Base-by-base conservation (phyloP, 2,797 vertebrate genomes). In the Hylomyscus alleni region DNA sequence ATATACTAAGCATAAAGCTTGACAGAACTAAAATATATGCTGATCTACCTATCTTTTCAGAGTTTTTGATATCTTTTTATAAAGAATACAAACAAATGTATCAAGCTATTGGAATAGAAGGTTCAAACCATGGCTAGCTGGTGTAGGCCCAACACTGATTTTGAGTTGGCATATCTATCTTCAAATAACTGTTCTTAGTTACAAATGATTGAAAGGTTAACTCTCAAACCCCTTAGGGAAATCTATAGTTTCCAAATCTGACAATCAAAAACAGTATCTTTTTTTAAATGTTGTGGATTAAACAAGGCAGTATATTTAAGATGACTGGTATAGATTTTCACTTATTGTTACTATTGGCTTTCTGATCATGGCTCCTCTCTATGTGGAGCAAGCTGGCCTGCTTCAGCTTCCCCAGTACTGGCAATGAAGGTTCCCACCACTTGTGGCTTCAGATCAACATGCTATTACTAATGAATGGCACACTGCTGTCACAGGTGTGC, bases 31-130 rank as follows among this genome's bases (percentile, higher is more conserved):
- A 90, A 76, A 73, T 85, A 78, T 52, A 58, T 75, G 22, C 72
- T 88, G 75, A 84, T 69, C 73, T 47, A 29, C 89, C 67, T 83
- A 93, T 84, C 81, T 73, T 93, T 73, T 67, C 26, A 90, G 93
- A 40, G 13, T 75, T 88, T 93, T 47, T 54, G 54, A 54, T 37
- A 88, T 58, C n/a, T 56, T 73, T 72, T 89, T 44, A 83, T 81
- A 92, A 94, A 90, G n/a, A 94, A 54, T 81, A 87, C 3, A 84
- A 90, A 92, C 47, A 67, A 95, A 44, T 6, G 69, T 34, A 93
- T 26, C 69, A 86, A 29, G 54, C 24, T 84, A 91, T 0, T 81
- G 5, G 26, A 88, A 92, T 40, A 11, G 50, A 73, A 7, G 44
- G 17, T 29, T 95, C 40, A 96, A 75, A 85, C n/a, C 92, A 89